Evolutionary conservation across 2,797 vertebrate species (phyloP).

Genomic region (Pachyuromys duprasi): DNA sequence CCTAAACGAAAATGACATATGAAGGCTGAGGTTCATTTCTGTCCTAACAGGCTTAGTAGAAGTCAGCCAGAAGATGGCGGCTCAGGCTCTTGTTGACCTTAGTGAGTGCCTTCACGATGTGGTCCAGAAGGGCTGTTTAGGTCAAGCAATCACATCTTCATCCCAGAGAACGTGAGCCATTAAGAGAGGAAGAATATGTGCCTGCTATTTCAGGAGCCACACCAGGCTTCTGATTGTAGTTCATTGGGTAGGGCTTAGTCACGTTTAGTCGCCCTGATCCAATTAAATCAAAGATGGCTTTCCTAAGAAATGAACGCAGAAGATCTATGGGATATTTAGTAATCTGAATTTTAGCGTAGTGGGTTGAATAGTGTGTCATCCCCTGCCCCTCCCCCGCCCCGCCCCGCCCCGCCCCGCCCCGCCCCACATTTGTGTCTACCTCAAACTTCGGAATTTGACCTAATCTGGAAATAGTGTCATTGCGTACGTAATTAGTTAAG

Average conservation of each 20-base stretch:
- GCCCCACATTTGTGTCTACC: not conserved
- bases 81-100: not conserved
- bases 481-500: not conserved
- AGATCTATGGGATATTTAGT: not conserved
- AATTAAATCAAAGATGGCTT: not conserved
- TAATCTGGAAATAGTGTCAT: not conserved
- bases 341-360: not conserved
- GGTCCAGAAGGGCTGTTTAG: not conserved
- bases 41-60: not conserved
- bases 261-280: not conserved
- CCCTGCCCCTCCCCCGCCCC: not conserved
- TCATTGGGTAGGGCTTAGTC: not conserved
- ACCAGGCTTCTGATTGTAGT: not conserved
- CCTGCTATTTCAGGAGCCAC: not conserved
- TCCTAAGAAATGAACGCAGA: not conserved
- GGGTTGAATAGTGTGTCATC: not conserved
- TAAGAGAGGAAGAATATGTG: not conserved
- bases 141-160: not conserved
- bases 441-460: not conserved
- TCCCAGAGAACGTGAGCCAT: not conserved
- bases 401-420: too few species aligned
- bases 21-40: not conserved
- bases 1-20: not conserved
- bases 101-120: not conserved
- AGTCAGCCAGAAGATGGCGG: not conserved